These are phyloP conservation scores for Manis javanica DNA, from an alignment of 2,797 vertebrate genomes.

Conservation along the genomic window DNA sequence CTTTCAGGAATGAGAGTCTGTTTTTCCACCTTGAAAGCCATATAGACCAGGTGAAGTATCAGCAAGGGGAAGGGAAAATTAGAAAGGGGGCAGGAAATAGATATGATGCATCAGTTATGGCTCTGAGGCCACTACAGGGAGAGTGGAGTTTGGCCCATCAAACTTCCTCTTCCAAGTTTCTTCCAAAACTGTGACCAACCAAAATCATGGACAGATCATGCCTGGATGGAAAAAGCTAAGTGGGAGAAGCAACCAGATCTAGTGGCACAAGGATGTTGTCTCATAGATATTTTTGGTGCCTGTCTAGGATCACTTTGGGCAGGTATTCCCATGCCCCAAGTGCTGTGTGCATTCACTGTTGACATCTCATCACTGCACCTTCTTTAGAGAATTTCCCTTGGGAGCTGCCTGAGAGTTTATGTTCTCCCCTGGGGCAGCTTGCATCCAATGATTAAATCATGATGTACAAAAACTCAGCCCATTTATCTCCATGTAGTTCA, in stretches of 20 bases:
- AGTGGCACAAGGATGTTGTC: not conserved
- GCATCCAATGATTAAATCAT: not conserved
- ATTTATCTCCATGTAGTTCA: not conserved
- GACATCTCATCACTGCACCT: not conserved
- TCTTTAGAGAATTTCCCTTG: not conserved
- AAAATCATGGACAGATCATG: not conserved
- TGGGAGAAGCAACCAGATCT: not conserved
- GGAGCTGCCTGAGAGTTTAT: not conserved
- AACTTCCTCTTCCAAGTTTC: not conserved
- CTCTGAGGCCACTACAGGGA: not conserved
- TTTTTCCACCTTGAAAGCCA: not conserved
- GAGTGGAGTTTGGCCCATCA: not conserved
- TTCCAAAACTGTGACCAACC: not conserved
- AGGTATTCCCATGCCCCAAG: rapidly evolving
- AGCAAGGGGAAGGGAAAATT: not conserved
- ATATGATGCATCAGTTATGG: not conserved
- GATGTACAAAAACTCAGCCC: not conserved
- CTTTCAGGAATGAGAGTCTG: not conserved
- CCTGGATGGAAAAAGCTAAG: not conserved
- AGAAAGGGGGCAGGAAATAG: not conserved
- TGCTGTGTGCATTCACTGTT: not conserved
- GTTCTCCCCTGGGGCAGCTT: not conserved
- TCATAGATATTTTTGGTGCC: not conserved
- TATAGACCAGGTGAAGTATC: not conserved
- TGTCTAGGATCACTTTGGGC: not conserved